phyloP scores from a whole-genome alignment of 2,888 invertebrate species.

The Apamea anceps region DNA sequence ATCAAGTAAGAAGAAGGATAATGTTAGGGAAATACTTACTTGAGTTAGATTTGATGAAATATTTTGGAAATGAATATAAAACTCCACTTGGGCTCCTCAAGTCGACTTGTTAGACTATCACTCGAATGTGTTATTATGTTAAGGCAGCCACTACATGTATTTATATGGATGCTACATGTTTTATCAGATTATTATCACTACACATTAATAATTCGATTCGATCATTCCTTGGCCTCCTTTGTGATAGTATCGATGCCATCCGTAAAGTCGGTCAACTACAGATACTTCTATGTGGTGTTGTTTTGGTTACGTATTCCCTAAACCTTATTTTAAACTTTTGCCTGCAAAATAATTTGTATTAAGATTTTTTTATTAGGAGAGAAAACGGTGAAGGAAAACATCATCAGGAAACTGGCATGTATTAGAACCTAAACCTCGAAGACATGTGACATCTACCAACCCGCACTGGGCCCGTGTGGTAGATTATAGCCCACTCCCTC shows the following conservation, averaged over 20 bases:
- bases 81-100: conserved; percentile 21
- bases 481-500: too few species aligned
- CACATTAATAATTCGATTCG: conserved; percentile 41
- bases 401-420: too few species aligned
- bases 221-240: conserved; percentile 49
- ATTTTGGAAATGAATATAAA: background rate
- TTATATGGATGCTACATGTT: conserved; percentile 49
- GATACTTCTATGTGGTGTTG: background rate
- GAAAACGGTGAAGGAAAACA: background rate
- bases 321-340: background rate
- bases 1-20: background rate
- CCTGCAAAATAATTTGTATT: background rate
- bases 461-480: too few species aligned
- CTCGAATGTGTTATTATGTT: conserved; percentile 40
- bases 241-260: conserved; percentile 35
- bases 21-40: conserved; percentile 40
- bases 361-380: background rate
- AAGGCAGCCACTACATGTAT: conserved; percentile 26
- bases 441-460: too few species aligned
- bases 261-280: conserved; percentile 46
- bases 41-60: conserved; percentile 19
- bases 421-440: too few species aligned
- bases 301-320: conserved; percentile 15
- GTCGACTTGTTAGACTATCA: conserved; percentile 34
- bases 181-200: conserved; percentile 54